Conservation (phyloP, 2,113 vertebrate species). For the Antechinus stuartii region DNA sequence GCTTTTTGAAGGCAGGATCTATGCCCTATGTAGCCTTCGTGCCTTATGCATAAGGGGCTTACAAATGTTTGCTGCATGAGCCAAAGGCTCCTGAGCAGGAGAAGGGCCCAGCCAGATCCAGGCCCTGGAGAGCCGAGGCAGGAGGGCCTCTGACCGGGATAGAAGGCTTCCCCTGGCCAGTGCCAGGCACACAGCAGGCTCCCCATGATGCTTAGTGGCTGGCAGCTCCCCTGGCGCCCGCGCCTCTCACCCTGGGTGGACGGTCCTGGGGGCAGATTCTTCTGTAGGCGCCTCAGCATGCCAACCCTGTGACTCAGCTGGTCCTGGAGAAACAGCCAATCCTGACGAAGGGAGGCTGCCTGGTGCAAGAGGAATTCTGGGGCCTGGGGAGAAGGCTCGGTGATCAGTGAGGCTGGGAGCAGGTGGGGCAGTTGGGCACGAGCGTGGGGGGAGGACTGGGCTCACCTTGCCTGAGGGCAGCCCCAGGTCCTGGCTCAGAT, state of each 20-base stretch:
- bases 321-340: conserved; percentile 73
- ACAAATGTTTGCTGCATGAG: not conserved
- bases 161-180: not conserved
- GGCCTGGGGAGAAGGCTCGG: conserved; percentile 21
- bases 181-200: not conserved
- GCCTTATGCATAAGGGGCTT: not conserved
- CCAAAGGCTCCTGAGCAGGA: not conserved
- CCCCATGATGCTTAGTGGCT: not conserved
- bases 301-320: conserved; percentile 30
- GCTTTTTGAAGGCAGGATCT: not conserved
- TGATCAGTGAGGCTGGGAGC: not conserved
- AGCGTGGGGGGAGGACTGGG: not conserved
- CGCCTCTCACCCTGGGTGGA: conserved; percentile 51
- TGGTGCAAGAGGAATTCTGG: conserved; percentile 66
- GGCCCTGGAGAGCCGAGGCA: not conserved
- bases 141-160: not conserved
- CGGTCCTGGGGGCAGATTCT: conserved; percentile 33
- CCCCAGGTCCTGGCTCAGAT: conserved; percentile 53
- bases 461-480: conserved; percentile 65
- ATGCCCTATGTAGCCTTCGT: not conserved
- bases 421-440: not conserved
- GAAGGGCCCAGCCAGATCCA: not conserved
- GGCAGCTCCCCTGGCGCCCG: not conserved
- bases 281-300: conserved; percentile 58
- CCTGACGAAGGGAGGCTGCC: conserved; percentile 69